phyloP scores from a whole-genome alignment of 2,113 vertebrate species.

The Zosterops lateralis region DNA sequence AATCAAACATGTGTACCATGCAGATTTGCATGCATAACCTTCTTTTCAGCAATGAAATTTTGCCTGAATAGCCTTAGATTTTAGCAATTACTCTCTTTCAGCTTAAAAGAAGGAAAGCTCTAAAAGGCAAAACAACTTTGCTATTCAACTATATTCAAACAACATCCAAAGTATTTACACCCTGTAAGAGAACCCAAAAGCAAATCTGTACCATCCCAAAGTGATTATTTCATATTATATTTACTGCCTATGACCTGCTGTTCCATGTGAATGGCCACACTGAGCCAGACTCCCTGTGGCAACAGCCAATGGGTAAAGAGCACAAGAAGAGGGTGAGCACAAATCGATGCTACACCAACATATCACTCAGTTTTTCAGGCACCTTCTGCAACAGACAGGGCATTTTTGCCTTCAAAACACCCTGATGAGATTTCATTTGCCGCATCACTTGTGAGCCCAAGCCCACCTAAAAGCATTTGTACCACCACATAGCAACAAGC shows the following conservation, averaged over 20 bases:
- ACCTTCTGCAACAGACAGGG: background rate
- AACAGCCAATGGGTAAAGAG: background rate
- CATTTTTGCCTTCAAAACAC: background rate
- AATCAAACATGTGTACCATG: background rate
- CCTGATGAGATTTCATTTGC: background rate
- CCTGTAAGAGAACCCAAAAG: background rate
- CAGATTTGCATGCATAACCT: background rate
- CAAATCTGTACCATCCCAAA: background rate
- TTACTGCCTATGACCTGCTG: background rate
- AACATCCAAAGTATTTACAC: background rate
- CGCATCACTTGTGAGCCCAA: background rate
- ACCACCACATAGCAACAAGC: rapidly evolving
- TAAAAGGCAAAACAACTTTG: background rate
- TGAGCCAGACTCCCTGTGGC: background rate
- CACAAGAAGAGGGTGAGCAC: background rate
- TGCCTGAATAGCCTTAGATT: background rate
- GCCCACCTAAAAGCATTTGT: background rate
- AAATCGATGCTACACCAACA: background rate
- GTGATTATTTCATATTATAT: background rate
- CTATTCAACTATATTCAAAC: background rate
- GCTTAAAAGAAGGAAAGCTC: background rate
- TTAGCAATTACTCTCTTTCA: background rate
- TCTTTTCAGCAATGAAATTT: background rate
- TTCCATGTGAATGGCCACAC: background rate
- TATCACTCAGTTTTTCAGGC: background rate